Evolutionary conservation across 2,888 invertebrate genomes (phyloP).

Genomic region (Fragum fragum): DNA sequence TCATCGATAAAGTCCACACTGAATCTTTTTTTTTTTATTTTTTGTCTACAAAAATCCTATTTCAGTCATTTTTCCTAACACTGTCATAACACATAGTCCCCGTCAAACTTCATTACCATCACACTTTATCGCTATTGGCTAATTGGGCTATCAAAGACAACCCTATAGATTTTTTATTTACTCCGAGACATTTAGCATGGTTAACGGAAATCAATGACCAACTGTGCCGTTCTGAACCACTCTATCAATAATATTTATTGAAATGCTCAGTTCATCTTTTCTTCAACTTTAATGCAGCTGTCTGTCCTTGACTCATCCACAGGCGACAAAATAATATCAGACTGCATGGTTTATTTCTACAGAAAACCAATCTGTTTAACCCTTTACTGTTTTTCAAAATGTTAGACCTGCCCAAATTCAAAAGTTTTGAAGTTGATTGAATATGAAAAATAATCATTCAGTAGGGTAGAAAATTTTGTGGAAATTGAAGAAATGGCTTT

Average conservation of each 20-base stretch:
- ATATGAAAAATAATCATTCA: too few relatives aligned
- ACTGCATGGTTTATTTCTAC: too few relatives aligned
- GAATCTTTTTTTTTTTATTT: not conserved
- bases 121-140: conserved; percentile 31
- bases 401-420: too few relatives aligned
- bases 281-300: conserved; percentile 1
- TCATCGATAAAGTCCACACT: too few relatives aligned
- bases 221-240: not conserved
- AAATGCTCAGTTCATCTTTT: conserved; percentile 8
- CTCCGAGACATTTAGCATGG: conserved; percentile 19
- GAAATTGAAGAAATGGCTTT: too few relatives aligned
- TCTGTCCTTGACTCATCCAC: not conserved
- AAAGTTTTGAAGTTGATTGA: too few relatives aligned
- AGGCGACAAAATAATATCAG: too few relatives aligned
- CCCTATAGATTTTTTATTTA: conserved; percentile 33
- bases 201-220: conserved; percentile 29
- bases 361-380: too few relatives aligned
- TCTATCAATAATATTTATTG: conserved; percentile 25
- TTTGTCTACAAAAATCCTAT: not conserved
- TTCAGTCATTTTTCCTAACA: not conserved
- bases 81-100: not conserved
- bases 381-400: too few relatives aligned
- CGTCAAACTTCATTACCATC: conserved; percentile 21
- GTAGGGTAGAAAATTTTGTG: too few relatives aligned
- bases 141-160: conserved; percentile 34